Base-by-base conservation (phyloP, 2,888 invertebrate genomes). In the Leptopilina myrica region DNA sequence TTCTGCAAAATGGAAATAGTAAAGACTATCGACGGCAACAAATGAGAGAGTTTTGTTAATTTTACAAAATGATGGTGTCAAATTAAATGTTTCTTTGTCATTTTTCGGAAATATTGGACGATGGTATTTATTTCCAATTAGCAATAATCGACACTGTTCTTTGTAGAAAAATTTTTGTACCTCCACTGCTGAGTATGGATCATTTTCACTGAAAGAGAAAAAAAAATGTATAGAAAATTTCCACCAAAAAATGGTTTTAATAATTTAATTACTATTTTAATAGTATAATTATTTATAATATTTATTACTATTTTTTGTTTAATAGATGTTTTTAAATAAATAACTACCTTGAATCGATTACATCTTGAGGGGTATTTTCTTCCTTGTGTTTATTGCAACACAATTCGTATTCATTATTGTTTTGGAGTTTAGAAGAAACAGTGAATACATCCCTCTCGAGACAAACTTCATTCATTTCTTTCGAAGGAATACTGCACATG, bases 1-100 rank as follows among this genome's bases (percentile, higher is more conserved):
- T 88, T 96, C 95, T 0, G 96, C 95, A 88, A 97, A 96, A 87
- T 95, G 94, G 84, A 94, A 94, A 88, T 96, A 95, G 77, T 93
- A 92, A 1, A 95, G 91, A 84, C 95, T 95, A 89, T 97, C 97
- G 85, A 97, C 93, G 0, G 96, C 95, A 56, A 96, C 91, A 82
- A 96, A 93, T 12, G 93, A 92, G 76, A 96, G 88, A 14, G 94
- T 94, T 84, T 91, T 92, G 88, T 96, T 96, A 5, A 92, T 92
- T 69, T 84, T 84, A 79, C 91, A 90, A 12, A 88, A 87, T 0
- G 84, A 84, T 0, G 85, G 81, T 0, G 86, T 88, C 8, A 91
- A 83, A 78, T 83, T 85, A 9, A 84, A 66, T n/a, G 8, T 26
- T 1, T 33, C 7, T 1, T 84, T 7, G 86, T 89, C 56, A 81